Base-by-base conservation (phyloP, 2,797 vertebrate species). In the Poeciliopsis turneri region DNA sequence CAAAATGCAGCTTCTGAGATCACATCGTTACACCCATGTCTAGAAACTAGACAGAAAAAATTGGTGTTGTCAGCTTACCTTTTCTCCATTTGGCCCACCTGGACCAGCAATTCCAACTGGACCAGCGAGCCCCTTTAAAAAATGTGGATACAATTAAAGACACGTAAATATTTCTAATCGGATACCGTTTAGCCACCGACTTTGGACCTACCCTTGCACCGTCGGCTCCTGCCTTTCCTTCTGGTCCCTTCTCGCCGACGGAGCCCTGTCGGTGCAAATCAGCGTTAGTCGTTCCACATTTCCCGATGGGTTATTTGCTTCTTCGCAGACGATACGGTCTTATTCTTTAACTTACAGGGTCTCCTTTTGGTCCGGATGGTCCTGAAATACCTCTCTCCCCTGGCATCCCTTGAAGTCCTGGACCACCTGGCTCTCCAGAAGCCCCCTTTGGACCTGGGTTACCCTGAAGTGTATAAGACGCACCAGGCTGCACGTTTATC, bases 211-310 rank as follows among this genome's bases (percentile, higher is more conserved):
- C 98, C 90, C 98, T 95, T 18, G 96, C 95, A 5, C 98, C 98
- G 2, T 99, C 98, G 0, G 97, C 97, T 72, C 98, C 98, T 77
- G 97, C 96, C 61, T 97, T 98, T 46, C 98, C 98, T 94, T 99
- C 98, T 2, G 89, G 83, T 78, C 98, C 98, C 72, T 95, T 96
- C 30, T 96, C 97, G 82, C 98, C 98, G 9, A 94, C 13, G 0
- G 96, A 95, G 0, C 98, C 98, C 98, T 99, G 78, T 77, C 39
- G 1, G 36, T 75, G 15, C 6, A 84, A 61, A 82, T 74, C 11
- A 51, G 13, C 1, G 4, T 61, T 16, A 59, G 57, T 28, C 5
- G 8, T 45, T 61, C 28, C 25, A 41, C 4, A n/a, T 16, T 76
- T 43, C 7, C 20, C 12, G 1, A 33, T 10, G 5, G 0, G 43